Conservation (phyloP, 1,140 invertebrate genomes). For the Copidosoma floridanum region DNA sequence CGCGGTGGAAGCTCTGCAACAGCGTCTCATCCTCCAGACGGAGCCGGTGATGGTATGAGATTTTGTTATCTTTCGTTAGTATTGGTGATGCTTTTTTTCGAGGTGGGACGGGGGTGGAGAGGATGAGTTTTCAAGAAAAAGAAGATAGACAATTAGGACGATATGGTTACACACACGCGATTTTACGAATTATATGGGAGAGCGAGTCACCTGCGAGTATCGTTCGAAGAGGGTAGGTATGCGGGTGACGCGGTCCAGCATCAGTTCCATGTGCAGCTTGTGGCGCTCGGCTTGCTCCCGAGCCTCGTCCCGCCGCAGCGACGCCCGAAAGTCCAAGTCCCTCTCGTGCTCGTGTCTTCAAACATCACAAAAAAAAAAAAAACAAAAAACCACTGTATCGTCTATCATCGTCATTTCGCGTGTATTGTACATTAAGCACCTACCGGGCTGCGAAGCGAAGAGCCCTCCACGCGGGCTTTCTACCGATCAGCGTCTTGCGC, state of each 20-base stretch:
- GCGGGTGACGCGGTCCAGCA: conserved; percentile 67
- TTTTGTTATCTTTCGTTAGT: too few relatives aligned
- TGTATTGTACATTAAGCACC: neutral
- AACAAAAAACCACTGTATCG: too few relatives aligned
- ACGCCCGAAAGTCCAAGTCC: conserved; percentile 65
- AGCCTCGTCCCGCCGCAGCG: conserved; percentile 66
- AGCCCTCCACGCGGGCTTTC: conserved; percentile 68
- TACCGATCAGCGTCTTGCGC: conserved; percentile 61
- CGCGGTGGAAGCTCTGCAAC: conserved; percentile 43
- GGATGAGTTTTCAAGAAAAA: neutral
- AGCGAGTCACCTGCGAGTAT: conserved; percentile 62
- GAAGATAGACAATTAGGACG: neutral
- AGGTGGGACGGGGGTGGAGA: neutral
- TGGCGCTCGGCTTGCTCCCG: conserved; percentile 65
- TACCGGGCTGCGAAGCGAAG: conserved; percentile 59
- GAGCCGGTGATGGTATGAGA: neutral
- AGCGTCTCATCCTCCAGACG: conserved; percentile 17
- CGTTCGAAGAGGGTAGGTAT: conserved; percentile 71
- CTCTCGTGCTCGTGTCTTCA: conserved; percentile 63
- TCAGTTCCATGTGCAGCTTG: conserved; percentile 68
- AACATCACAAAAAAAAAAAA: too few relatives aligned
- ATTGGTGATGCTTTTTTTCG: neutral
- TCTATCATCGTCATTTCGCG: too few relatives aligned
- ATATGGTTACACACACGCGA: neutral
- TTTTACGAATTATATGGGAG: neutral